Evolutionary conservation across 1,140 invertebrate genomes (phyloP).

Genomic region (Heterodera schachtii): DNA sequence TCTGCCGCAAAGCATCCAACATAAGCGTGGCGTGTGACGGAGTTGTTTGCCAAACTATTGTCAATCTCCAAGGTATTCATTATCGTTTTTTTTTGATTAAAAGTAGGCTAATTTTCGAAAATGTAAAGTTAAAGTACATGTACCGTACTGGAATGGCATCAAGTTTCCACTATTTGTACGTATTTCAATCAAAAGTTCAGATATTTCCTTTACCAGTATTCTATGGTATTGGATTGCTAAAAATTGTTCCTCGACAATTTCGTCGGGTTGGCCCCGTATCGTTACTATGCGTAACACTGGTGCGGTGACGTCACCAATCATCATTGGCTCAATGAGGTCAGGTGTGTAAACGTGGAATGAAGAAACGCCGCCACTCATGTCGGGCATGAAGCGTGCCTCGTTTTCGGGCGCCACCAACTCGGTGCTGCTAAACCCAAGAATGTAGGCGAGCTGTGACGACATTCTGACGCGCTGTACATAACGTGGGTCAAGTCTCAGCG

Average conservation of each 20-base stretch:
- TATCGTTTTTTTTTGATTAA: not conserved
- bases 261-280: not conserved
- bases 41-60: not conserved
- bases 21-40: not conserved
- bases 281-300: conserved; percentile 33
- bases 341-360: conserved; percentile 37
- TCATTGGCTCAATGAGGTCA: conserved; percentile 36
- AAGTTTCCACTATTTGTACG: not conserved
- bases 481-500: not conserved
- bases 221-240: not conserved
- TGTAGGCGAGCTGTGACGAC: conserved; percentile 16
- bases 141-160: conserved; percentile 22
- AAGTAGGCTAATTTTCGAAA: not conserved
- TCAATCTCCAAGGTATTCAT: conserved; percentile 19
- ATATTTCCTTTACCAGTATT: not conserved
- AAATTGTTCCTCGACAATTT: not conserved
- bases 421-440: not conserved
- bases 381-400: conserved; percentile 7
- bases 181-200: conserved; percentile 1
- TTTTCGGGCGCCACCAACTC: not conserved
- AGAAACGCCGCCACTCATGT: conserved; percentile 12
- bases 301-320: conserved; percentile 31
- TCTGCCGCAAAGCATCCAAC: conserved; percentile 10
- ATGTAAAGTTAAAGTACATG: not conserved
- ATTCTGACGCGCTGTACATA: conserved; percentile 3